phyloP scores from a whole-genome alignment of 30 jellyfish, hydroid and myxozoan species.

The Pelagia noctiluca region DNA sequence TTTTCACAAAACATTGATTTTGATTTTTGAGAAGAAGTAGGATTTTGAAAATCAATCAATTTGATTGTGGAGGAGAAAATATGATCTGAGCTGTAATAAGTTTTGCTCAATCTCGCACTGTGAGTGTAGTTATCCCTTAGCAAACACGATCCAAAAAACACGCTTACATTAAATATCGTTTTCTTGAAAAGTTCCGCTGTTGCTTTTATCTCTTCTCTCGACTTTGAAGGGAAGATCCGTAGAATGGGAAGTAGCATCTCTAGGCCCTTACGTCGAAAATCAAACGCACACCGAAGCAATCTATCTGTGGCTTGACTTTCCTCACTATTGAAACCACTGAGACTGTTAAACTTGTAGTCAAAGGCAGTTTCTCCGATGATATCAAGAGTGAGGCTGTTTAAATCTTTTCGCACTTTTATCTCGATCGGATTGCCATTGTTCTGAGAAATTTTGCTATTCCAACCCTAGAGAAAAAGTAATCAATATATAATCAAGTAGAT shows the following conservation, averaged over 20 bases:
- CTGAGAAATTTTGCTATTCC: constrained; percentile 6
- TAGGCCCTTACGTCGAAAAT: constrained; percentile 6
- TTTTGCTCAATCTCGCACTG: too few species aligned
- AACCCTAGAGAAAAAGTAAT: constrained; percentile 1
- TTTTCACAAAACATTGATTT: too few species aligned
- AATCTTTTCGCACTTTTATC: constrained; percentile 10
- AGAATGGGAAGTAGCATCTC: constrained; percentile 26
- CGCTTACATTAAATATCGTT: constrained; percentile 16
- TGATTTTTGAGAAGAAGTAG: too few species aligned
- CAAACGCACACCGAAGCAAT: constrained; percentile 34
- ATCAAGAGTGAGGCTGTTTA: constrained; percentile 32
- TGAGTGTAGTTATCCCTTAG: too few species aligned
- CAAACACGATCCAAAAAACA: too few species aligned
- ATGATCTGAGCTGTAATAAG: too few species aligned
- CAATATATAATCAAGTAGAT: too few species aligned
- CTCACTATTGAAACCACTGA: not conserved
- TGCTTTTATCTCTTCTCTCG: constrained; percentile 12
- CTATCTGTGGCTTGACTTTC: constrained; percentile 42
- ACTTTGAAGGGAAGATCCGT: constrained; percentile 12
- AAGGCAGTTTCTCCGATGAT: constrained; percentile 36
- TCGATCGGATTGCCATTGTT: not conserved
- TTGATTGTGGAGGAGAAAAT: too few species aligned
- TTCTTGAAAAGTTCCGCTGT: constrained; percentile 10
- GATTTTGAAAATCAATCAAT: too few species aligned
- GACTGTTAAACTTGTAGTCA: constrained; percentile 37